Conservation (phyloP, 37 sponge, comb jelly and placozoan species). For the Chondrilla cf. caribensis region DNA sequence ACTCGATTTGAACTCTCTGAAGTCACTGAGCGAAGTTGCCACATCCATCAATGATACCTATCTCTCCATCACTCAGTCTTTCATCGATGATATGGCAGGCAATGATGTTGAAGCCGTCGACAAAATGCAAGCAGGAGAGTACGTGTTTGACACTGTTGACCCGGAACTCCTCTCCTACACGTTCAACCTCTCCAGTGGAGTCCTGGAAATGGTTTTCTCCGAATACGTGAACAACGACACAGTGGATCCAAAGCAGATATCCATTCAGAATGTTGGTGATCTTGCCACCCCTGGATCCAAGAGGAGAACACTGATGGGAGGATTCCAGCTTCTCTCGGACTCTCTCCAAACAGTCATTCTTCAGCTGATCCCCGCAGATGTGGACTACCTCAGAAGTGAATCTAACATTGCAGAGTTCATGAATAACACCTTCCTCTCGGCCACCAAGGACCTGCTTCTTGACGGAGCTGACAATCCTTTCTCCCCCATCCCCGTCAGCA, state of each 20-base stretch:
- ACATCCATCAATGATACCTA: slow-evolving; percentile 57
- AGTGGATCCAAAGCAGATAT: slow-evolving; percentile 57
- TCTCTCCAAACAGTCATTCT: slow-evolving; percentile 46
- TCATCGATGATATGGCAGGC: slow-evolving; percentile 46
- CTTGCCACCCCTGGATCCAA: not conserved
- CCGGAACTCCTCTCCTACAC: slow-evolving; percentile 61
- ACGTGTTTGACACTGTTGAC: slow-evolving; percentile 45
- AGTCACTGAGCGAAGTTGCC: slow-evolving; percentile 54
- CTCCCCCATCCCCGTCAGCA: slow-evolving; percentile 43
- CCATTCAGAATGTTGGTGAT: slow-evolving; percentile 35
- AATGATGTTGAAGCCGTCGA: not conserved
- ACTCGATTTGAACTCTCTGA: slow-evolving; percentile 50
- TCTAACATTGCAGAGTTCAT: slow-evolving; percentile 44
- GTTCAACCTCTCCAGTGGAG: slow-evolving; percentile 59
- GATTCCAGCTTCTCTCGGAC: slow-evolving; percentile 36
- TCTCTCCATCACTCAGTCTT: slow-evolving; percentile 32
- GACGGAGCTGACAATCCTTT: slow-evolving; percentile 57
- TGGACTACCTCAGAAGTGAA: slow-evolving; percentile 59
- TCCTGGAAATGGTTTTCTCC: slow-evolving; percentile 67
- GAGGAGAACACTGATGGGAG: slow-evolving; percentile 43
- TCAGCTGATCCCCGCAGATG: slow-evolving; percentile 45
- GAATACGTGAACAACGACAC: slow-evolving; percentile 59
- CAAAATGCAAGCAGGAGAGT: slow-evolving; percentile 40
- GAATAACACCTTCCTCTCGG: slow-evolving; percentile 61
- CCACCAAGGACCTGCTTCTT: slow-evolving; percentile 49